These are phyloP conservation scores for Mustela nigripes DNA, from an alignment of 2,113 vertebrate species.

Conservation along the genomic window DNA sequence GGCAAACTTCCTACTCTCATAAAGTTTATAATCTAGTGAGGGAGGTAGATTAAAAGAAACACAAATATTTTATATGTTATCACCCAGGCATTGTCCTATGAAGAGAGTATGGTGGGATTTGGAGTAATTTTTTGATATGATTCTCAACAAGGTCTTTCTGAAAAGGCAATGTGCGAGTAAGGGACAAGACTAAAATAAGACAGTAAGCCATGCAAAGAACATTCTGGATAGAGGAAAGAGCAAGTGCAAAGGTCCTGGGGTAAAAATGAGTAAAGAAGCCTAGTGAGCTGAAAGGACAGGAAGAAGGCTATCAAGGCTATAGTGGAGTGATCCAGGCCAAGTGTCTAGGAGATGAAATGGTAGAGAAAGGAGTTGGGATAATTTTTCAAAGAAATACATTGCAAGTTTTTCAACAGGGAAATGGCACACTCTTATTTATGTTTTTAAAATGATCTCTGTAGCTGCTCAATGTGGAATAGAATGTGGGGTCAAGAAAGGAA, in stretches of 20 bases:
- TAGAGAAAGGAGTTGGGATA: background rate
- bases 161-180: background rate
- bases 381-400: background rate
- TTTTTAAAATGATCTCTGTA: background rate
- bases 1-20: background rate
- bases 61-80: background rate
- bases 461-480: background rate
- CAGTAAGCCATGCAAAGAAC: background rate
- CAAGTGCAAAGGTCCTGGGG: background rate
- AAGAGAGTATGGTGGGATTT: background rate
- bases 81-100: background rate
- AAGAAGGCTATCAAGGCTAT: background rate
- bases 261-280: background rate
- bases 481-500: background rate
- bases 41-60: background rate
- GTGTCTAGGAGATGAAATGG: background rate
- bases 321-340: background rate
- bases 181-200: background rate
- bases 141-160: background rate
- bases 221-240: background rate
- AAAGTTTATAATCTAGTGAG: background rate
- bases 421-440: background rate
- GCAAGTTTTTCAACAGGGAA: background rate
- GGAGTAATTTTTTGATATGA: background rate
- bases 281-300: background rate